Base-by-base conservation (phyloP, 23 tunicate genomes). In the Halocynthia roretzi region DNA sequence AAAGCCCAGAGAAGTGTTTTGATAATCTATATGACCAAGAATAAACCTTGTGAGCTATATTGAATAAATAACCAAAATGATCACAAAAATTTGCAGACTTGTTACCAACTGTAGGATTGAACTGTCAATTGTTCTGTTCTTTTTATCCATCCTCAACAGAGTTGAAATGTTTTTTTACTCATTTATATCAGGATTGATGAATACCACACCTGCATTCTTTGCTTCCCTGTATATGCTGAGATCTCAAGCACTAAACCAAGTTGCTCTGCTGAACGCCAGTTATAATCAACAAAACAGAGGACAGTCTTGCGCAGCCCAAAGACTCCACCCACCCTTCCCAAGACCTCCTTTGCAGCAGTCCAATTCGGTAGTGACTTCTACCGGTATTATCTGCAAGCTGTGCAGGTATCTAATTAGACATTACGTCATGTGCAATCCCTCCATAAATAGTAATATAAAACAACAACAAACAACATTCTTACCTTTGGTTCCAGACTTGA, bases 171-270 rank as follows among this genome's bases (percentile, higher is more conserved):
- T 31, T 0, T 31, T 31, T 31, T 31, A 31, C 44, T 31, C 44
- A 1, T 31, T 31, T 31, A 31, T 31, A 31, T 31, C 44, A 31
- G 44, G 44, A 31, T 31, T 31, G 44, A 31, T 31, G 44, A 31
- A 31, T 31, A 31, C 44, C 44, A 9, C 70, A 65, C 31, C 70
- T 20, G 22, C 70, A 65, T 65, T 65, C 31, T 65, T 40, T 40
- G 70, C 70, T 10, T 65, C 70, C 14, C 19, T 65, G 31, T 65
- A 65, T 15, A 65, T 65, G 70, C 19, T 65, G 70, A 65, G 70
- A 65, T 65, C 70, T 10, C 70, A 65, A 15, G 70, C 70, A 9
- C 31, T 65, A 15, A 65, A 65, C 19, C 70, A 15, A 65, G 70
- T 65, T 8, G 31, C 22, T 65, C 31, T 65, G 22, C 5, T 65